Evolutionary conservation across 2,888 invertebrate species (phyloP).

Genomic region (Rhagonycha lutea): DNA sequence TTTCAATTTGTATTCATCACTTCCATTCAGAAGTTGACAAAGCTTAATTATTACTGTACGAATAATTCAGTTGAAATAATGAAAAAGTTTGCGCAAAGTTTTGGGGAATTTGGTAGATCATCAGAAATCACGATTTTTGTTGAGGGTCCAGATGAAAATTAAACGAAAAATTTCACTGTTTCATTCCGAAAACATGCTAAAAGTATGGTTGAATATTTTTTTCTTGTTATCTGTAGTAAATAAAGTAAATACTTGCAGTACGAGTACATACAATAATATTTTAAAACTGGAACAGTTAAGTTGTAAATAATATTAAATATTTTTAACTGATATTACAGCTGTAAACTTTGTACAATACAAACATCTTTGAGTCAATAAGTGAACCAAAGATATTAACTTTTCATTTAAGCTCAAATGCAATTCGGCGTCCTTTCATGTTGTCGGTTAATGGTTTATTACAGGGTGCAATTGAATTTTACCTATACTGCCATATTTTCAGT

Average conservation of each 20-base stretch:
- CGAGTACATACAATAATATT: background rate
- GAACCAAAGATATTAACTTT: background rate
- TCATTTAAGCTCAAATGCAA: background rate
- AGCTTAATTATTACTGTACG: background rate
- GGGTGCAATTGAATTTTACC: constrained; percentile 11
- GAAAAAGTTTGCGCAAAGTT: background rate
- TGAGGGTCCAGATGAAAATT: too few species aligned
- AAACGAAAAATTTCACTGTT: too few species aligned
- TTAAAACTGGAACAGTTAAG: background rate
- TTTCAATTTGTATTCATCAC: background rate
- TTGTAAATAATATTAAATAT: background rate
- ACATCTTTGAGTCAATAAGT: background rate
- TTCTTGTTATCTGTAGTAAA: background rate
- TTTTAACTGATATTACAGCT: background rate
- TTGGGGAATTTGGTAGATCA: background rate
- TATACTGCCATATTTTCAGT: background rate
- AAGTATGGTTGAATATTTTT: background rate
- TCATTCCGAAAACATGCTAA: background rate
- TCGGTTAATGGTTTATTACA: constrained; percentile 17
- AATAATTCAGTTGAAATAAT: background rate
- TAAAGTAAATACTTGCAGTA: background rate
- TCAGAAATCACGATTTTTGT: too few species aligned
- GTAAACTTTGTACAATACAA: background rate
- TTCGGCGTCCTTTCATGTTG: constrained; percentile 16
- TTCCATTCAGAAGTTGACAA: background rate